Evolutionary conservation across 2,113 vertebrate genomes (phyloP).

Genomic region (Eudyptes chrysolophus): DNA sequence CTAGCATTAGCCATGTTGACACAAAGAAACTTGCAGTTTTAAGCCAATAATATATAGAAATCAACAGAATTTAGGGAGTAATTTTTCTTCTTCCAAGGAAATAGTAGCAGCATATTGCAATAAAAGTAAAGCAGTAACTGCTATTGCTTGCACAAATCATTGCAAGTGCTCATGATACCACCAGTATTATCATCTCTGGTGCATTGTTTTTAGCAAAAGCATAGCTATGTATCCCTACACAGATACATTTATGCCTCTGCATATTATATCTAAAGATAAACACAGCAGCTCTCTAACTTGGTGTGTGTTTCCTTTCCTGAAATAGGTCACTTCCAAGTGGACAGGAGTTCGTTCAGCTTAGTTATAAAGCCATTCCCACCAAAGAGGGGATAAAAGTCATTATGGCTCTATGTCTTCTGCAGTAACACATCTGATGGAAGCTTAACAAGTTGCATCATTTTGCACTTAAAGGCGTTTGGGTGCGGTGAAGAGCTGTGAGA

Average conservation of each 20-base stretch:
- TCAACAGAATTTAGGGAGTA: not conserved
- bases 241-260: not conserved
- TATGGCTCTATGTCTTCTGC: no score
- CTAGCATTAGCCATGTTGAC: not conserved
- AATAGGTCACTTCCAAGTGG: not conserved
- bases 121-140: not conserved
- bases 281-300: no score
- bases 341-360: not conserved
- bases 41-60: not conserved
- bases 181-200: not conserved
- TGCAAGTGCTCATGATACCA: not conserved
- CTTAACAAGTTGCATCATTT: not conserved
- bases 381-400: not conserved
- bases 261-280: not conserved
- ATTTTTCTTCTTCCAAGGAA: slow-evolving; percentile 18
- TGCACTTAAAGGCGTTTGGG: no score
- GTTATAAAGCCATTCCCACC: not conserved
- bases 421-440: not conserved
- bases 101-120: not conserved
- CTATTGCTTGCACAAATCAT: not conserved
- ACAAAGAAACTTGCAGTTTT: not conserved
- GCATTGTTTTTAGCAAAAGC: not conserved
- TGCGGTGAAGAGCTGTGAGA: not conserved
- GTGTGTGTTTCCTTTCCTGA: no score
- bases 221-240: not conserved